Evolutionary conservation across 2,797 vertebrate genomes (phyloP).

Genomic region (Enteromius paludinosus): DNA sequence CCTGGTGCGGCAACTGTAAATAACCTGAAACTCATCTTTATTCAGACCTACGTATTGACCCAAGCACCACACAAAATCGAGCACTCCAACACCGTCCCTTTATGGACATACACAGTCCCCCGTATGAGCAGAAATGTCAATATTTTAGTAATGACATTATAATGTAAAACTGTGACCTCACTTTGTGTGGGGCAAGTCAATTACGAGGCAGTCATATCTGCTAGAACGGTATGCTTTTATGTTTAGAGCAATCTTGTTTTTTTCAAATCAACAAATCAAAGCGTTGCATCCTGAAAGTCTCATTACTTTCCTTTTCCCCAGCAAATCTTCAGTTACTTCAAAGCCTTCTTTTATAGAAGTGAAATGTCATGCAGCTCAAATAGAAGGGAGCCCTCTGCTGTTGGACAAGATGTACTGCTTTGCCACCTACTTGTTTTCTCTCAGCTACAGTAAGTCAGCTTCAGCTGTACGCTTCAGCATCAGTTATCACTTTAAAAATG

Average conservation of each 20-base stretch:
- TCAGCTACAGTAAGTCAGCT: background rate
- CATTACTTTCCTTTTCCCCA: slow-evolving; percentile 26
- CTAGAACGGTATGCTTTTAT: slow-evolving; percentile 11
- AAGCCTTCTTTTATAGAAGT: slow-evolving; percentile 32
- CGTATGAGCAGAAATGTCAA: slow-evolving; percentile 27
- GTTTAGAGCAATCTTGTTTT: background rate
- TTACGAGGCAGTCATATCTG: slow-evolving; percentile 24
- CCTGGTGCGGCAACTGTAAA: slow-evolving; percentile 56
- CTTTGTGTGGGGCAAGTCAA: slow-evolving; percentile 19
- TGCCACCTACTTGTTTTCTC: background rate
- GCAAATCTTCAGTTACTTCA: slow-evolving; percentile 36
- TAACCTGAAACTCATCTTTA: slow-evolving; percentile 61
- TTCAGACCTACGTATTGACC: slow-evolving; percentile 54
- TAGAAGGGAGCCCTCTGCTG: slow-evolving; percentile 68
- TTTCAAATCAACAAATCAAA: slow-evolving; percentile 25
- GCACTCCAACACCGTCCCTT: slow-evolving; percentile 32
- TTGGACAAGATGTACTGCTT: slow-evolving; percentile 53
- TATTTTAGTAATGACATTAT: slow-evolving; percentile 40
- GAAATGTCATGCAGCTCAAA: slow-evolving; percentile 57
- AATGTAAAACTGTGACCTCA: slow-evolving; percentile 22
- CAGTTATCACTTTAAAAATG: background rate
- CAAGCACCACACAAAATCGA: slow-evolving; percentile 39
- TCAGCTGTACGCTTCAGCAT: background rate
- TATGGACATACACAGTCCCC: slow-evolving; percentile 40
- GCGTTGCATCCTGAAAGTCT: slow-evolving; percentile 24